These are phyloP conservation scores for Sternarchorhynchus goeldii DNA, from an alignment of 2,797 vertebrate genomes.

Conservation along the genomic window DNA sequence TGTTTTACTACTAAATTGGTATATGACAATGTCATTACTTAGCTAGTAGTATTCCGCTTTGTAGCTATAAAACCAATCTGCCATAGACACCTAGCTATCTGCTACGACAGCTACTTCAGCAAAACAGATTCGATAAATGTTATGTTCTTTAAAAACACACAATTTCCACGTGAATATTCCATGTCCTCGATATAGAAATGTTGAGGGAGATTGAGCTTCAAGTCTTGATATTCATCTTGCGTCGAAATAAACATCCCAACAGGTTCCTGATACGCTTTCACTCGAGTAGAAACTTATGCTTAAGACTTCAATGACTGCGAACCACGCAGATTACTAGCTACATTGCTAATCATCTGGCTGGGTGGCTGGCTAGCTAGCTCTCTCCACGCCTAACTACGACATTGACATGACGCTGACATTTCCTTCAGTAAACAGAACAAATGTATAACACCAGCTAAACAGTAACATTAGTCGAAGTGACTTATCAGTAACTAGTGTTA, in stretches of 20 bases:
- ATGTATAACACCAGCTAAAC: background rate
- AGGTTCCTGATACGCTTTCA: slow-evolving; percentile 21
- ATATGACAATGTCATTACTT: background rate
- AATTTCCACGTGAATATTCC: slow-evolving; percentile 25
- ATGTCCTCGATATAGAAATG: background rate
- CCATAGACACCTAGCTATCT: background rate
- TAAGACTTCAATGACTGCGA: background rate
- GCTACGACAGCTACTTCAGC: background rate
- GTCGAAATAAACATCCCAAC: slow-evolving; percentile 52
- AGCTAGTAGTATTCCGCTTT: background rate
- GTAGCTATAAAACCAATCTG: background rate
- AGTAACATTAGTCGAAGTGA: background rate
- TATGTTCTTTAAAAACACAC: slow-evolving; percentile 21
- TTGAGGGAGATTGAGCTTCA: slow-evolving; percentile 1
- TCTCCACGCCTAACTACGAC: background rate
- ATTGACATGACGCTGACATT: background rate
- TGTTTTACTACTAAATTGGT: too few relatives aligned
- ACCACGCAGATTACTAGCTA: slow-evolving; percentile 2
- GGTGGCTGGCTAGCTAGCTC: background rate
- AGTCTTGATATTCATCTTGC: slow-evolving; percentile 33
- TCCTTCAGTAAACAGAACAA: background rate
- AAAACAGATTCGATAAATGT: background rate
- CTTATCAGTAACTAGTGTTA: background rate
- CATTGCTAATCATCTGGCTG: background rate
- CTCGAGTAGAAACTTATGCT: slow-evolving; percentile 16